Base-by-base conservation (phyloP, 2,888 invertebrate genomes). In the Heliothis peltigera region DNA sequence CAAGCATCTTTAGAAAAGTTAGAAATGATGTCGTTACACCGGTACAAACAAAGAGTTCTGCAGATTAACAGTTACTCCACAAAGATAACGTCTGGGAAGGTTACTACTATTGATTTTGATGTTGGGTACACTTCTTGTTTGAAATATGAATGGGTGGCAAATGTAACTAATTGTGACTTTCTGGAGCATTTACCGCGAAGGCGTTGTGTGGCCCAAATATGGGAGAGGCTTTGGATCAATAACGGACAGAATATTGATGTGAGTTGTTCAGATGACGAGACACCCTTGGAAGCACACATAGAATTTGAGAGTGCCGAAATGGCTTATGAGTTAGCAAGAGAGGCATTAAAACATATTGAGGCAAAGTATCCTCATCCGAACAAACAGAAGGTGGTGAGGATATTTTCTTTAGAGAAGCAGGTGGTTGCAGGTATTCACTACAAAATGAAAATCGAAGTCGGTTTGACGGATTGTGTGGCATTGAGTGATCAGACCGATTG, bases 381-480 rank as follows among this genome's bases (percentile, higher is more conserved):
- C 8, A 91, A 89, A 71, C 93, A 92, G 68, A 90, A 89, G 81
- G 82, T 95, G 6, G 87, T 93, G 1, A 85, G 92, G 68, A 89
- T 95, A 79, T 90, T 92, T 75, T 92, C 93, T 12, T 80, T 94
- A 32, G 91, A 94, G 47, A 93, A 91, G 70, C 93, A 94, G 75
- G 81, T 85, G n/a, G 83, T 93, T 1, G 93, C 94, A 15, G 94
- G 93, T 2, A 76, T 92, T 18, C 94, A 94, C 77, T 94, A 92
- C 63, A 87, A 90, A 76, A 84, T 95, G 86, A 94, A 94, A 81
- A 52, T 95, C 17, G 95, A 95, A 84, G 88, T 95, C 0, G 94
- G 93, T 1, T 75, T 83, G 7, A 94, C 95, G 0, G 85, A 92
- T 67, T 95, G 95, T 70, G 62, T 84, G 22, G 95, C 93, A 12